Evolutionary conservation across 2,888 invertebrate species (phyloP), one percentile per base, ranked within the genome.

Genomic region (Hirtodrosophila duncani): DNA sequence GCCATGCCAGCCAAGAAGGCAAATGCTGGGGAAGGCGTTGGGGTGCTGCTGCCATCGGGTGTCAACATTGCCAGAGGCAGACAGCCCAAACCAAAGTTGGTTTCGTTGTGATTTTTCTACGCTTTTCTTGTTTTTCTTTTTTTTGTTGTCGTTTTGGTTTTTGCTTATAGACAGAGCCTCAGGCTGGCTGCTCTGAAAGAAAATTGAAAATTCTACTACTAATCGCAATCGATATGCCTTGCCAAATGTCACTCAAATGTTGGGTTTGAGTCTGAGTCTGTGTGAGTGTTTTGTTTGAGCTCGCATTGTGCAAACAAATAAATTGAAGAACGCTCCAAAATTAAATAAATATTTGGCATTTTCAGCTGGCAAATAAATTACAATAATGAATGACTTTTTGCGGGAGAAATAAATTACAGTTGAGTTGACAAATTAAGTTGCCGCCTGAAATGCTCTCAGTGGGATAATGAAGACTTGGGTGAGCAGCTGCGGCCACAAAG

Each of bases 261-360:
- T 30, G 34, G 27, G 3, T 7, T 26, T 20, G 26, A 31, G 11
- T 11, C 23, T 7, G 16, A 33, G 55, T 7, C 30, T 30, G 58
- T 30, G 58, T 38, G 56, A 45, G 62, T 60, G 48, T 56, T 63
- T 67, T 60, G 63, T 71, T 70, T 68, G 67, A 45, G 49, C 63
- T 55, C 63, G 57, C 48, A 67, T 18, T 75, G 70, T 61, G 67
- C 62, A 81, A 79, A 79, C 77, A 80, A 82, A 80, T 81, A 81
- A 80, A 81, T 80, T 70, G 63, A 72, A 75, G 80, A 67, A 71
- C 75, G 53, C 81, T 79, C 56, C 31, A 64, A 79, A 75, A 77
- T 77, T 79, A 71, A 81, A 81, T 81, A 77, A 77, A 81, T 81
- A 77, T 81, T 77, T 77, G 79, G 44, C 71, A 79, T 81, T 67